These are phyloP conservation scores for Mus pahari DNA, from an alignment of 2,113 vertebrate genomes.

Conservation along the genomic window DNA sequence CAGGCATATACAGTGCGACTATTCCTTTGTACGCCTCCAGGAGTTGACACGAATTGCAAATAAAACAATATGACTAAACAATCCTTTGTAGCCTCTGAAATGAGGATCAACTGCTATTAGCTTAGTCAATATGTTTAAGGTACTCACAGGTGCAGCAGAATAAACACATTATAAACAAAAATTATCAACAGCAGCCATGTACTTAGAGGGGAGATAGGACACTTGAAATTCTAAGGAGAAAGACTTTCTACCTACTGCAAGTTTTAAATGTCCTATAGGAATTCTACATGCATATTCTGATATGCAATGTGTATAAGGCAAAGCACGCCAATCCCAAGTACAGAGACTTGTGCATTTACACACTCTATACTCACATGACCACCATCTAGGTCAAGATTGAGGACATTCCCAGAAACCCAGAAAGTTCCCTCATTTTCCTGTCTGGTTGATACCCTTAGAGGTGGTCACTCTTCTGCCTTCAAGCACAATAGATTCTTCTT, in stretches of 20 bases:
- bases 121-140: background rate
- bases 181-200: background rate
- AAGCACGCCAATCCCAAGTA: background rate
- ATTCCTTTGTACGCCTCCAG: background rate
- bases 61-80: background rate
- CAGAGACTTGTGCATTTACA: background rate
- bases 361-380: background rate
- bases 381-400: background rate
- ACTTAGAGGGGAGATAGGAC: background rate
- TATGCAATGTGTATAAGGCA: background rate
- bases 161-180: background rate
- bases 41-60: conserved; percentile 6
- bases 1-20: background rate
- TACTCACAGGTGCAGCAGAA: background rate
- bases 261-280: background rate
- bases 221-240: background rate
- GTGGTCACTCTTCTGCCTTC: background rate
- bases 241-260: background rate
- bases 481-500: background rate
- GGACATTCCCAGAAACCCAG: background rate
- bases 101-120: background rate
- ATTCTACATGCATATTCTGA: conserved; percentile 8
- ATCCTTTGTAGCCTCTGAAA: background rate
- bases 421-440: background rate
- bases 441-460: background rate